phyloP scores from a whole-genome alignment of 2,888 invertebrate species.

The Coremacera marginata region DNA sequence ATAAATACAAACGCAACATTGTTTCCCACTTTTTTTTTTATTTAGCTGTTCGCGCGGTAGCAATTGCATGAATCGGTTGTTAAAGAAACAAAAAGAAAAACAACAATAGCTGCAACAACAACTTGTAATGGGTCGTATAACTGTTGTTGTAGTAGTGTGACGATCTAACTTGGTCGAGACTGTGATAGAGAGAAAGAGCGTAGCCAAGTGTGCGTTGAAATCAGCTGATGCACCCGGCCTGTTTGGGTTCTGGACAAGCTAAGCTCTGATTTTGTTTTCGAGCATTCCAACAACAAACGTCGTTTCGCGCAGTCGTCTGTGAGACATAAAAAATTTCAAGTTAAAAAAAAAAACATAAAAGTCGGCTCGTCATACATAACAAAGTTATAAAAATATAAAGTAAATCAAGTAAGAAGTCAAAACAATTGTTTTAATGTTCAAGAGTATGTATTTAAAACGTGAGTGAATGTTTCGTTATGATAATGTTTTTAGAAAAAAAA shows the following conservation, averaged over 20 bases:
- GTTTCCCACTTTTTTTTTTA: neutral
- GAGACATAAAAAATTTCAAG: neutral
- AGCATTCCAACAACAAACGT: slow-evolving; percentile 31
- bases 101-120: slow-evolving; percentile 5
- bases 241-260: neutral
- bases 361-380: neutral
- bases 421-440: neutral
- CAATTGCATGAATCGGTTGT: slow-evolving; percentile 18
- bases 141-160: slow-evolving; percentile 38
- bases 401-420: too few species aligned
- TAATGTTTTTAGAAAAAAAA: neutral
- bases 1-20: slow-evolving; percentile 4
- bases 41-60: neutral
- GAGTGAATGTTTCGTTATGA: neutral
- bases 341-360: neutral
- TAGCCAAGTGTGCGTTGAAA: neutral
- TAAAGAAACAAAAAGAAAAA: neutral
- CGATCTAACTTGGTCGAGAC: neutral
- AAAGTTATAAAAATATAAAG: neutral
- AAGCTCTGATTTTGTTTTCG: neutral
- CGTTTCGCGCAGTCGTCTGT: slow-evolving; percentile 27
- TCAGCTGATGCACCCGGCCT: slow-evolving; percentile 16
- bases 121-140: slow-evolving; percentile 25
- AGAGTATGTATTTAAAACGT: neutral
- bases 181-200: neutral